These are phyloP conservation scores for Unio delphinus DNA, from an alignment of 2,888 invertebrate species.

Conservation along the genomic window DNA sequence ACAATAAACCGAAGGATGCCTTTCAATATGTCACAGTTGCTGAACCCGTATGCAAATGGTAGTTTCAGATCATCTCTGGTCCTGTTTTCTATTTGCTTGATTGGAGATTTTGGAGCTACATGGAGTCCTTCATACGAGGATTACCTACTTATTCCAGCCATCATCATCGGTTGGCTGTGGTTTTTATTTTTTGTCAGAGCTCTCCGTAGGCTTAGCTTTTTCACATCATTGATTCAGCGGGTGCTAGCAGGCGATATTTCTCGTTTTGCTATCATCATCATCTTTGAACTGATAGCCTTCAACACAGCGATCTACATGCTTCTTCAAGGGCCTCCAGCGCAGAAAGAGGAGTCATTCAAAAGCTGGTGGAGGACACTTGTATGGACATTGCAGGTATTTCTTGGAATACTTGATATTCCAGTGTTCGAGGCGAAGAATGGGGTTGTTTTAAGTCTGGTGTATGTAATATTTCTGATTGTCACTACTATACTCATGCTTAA, in stretches of 20 bases:
- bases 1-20: slow-evolving; percentile 15
- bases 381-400: no score
- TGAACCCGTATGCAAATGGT: slow-evolving; percentile 38
- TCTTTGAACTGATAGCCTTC: slow-evolving; percentile 45
- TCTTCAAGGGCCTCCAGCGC: slow-evolving; percentile 26
- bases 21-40: slow-evolving; percentile 10
- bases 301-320: slow-evolving; percentile 50
- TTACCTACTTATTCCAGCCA: slow-evolving; percentile 39
- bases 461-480: no score
- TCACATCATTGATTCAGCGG: slow-evolving; percentile 43
- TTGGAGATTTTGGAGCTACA: slow-evolving; percentile 33
- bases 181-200: slow-evolving; percentile 48
- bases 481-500: slow-evolving; percentile 50
- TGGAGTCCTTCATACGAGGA: slow-evolving; percentile 4
- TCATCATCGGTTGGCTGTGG: slow-evolving; percentile 50
- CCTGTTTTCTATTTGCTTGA: slow-evolving; percentile 31
- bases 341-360: no score
- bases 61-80: slow-evolving; percentile 38
- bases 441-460: no score
- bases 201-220: slow-evolving; percentile 48
- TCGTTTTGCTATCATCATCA: slow-evolving; percentile 43
- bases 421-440: no score
- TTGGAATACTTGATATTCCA: no score
- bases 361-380: no score
- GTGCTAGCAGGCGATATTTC: slow-evolving; percentile 41